Base-by-base conservation (phyloP, 1,140 invertebrate genomes). In the Zaprionus kolodkinae region DNA sequence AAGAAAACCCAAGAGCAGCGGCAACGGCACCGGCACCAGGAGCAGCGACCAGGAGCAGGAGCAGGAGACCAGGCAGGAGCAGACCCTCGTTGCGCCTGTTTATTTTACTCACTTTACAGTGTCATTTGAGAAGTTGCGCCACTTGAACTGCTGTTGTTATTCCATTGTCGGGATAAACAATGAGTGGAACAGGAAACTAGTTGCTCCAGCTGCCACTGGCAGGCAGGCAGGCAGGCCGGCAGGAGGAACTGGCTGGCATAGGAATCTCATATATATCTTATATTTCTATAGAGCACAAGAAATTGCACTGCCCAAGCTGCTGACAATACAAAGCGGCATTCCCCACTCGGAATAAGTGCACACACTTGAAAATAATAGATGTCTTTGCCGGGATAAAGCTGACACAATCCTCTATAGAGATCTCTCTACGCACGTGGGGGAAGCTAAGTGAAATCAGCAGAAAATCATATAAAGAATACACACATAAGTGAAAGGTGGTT, bases 21-120 rank as follows among this genome's bases (percentile, higher is more conserved):
- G 21, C 0, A 11, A 3, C 50, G 27, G n/a, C 0, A 43, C 40
- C 40, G 0, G n/a, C n/a, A 9, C n/a, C n/a, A 45, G 3, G n/a
- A 45, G 40, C 6, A 30, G 27, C 27, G 1, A 6, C 27, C 27
- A 30, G 27, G 27, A 30, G 27, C 27, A 21, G 21, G 21, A 21
- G 21, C 40, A 6, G 27, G 27, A 30, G n/a, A n/a, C 40, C 7
- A 21, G 27, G 30, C 33, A 33, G 4, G 35, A 17, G 43, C 38
- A 21, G 43, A 11, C 21, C 21, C 21, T 21, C 2, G 21, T 21
- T 21, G 21, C 59, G 59, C 15, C 67, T 76, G 68, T 76, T 66
- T 72, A 72, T 60, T 66, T 67, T 62, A 67, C 55, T 56, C 57
- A 60, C 21, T 72, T 76, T 61, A 66, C 38, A 62, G 62, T 76